Conservation (phyloP, 92 coral and sea anemone genomes). For the Epizoanthus stellaris region DNA sequence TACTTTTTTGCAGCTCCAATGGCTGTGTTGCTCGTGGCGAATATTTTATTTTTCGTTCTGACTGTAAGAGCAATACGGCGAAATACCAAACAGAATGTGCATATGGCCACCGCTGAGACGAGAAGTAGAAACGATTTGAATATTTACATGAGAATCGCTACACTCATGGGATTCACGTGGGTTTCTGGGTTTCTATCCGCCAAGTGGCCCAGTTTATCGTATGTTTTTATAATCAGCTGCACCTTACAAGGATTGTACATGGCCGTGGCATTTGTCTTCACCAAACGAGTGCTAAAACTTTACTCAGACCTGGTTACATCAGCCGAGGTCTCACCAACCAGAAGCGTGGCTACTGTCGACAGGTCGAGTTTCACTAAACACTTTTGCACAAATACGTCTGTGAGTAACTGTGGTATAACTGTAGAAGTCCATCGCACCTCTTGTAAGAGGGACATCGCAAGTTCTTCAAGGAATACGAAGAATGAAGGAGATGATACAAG, state of each 20-base stretch:
- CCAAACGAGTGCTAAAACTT: conserved; percentile 39
- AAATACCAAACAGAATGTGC: conserved; percentile 28
- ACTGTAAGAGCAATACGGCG: conserved; percentile 54
- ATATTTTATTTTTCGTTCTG: conserved; percentile 49
- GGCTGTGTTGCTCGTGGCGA: conserved; percentile 30
- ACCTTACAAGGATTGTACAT: conserved; percentile 57
- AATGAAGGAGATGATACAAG: too few species aligned
- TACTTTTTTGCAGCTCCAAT: conserved; percentile 59
- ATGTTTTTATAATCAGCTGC: conserved; percentile 40
- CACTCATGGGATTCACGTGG: conserved; percentile 75
- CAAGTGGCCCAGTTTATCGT: too few species aligned
- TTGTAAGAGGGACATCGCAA: too few species aligned
- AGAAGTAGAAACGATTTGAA: conserved; percentile 7
- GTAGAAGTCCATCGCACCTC: too few species aligned
- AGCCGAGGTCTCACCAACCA: not conserved
- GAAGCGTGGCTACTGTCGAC: too few species aligned
- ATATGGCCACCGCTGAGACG: not conserved
- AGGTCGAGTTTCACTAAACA: too few species aligned
- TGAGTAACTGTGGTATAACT: too few species aligned
- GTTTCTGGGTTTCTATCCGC: not conserved
- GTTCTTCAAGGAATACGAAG: too few species aligned
- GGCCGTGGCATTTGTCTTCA: conserved; percentile 59
- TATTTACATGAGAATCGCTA: conserved; percentile 49
- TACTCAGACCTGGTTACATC: conserved; percentile 6
- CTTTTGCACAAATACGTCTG: too few species aligned